Base-by-base conservation (phyloP, 30 jellyfish, hydroid and myxozoan genomes). In the Clytia hemisphaerica region DNA sequence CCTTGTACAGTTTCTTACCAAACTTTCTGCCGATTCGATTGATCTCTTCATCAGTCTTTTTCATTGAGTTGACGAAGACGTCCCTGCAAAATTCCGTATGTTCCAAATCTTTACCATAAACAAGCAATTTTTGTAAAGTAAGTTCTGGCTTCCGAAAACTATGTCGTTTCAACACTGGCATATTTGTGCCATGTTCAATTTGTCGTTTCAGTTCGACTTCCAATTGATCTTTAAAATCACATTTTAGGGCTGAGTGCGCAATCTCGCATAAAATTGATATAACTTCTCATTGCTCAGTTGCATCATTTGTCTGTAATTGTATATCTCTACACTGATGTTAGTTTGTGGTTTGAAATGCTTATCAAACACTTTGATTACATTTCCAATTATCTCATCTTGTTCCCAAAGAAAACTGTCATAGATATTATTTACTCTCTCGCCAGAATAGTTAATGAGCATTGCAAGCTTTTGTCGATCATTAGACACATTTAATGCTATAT, bases 291-390 rank as follows among this genome's bases (percentile, higher is more conserved):
- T 40, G 4, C 26, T 15, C 31, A 4, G 37, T 31, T 57, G 4
- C 4, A 18, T 57, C 71, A 57, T 4, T 31, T 33, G 57, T 24
- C 54, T 35, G 2, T 18, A 57, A 33, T 57, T 4, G 71, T 57
- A 57, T 18, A 57, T 57, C 71, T 57, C 71, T 5, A 57, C 71
- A 57, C 71, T 57, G 5, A 33, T 31, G 45, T 57, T 57, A 24
- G 71, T 4, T 57, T 57, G 45, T 15, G 71, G 71, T 57, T 57
- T 57, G 28, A 57, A n/a, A n/a, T n/a, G n/a, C n/a, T n/a, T n/a
- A n/a, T n/a, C n/a, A n/a, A n/a, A n/a, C n/a, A n/a, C n/a, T n/a
- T n/a, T n/a, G n/a, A n/a, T 42, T 9, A n/a, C 53, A 42, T 42
- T 42, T n/a, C n/a, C 53, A 42, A 9, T 9, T 9, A n/a, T 42